These are phyloP conservation scores for Chaetops frenatus DNA, from an alignment of 2,113 vertebrate genomes.

Conservation along the genomic window DNA sequence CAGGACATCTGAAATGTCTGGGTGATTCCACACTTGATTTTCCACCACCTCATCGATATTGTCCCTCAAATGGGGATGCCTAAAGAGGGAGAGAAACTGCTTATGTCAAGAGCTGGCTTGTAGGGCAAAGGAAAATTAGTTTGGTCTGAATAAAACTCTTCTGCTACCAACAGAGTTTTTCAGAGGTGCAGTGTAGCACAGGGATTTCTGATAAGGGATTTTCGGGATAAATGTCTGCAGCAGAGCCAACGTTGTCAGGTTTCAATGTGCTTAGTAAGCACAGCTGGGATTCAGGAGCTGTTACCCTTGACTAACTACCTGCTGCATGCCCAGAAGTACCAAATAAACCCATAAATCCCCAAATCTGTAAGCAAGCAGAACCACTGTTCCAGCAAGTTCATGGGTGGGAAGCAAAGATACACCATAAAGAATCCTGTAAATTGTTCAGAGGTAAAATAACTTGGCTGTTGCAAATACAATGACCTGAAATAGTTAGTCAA, in stretches of 20 bases:
- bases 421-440: neutral
- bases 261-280: neutral
- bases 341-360: neutral
- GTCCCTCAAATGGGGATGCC: neutral
- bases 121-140: neutral
- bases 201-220: neutral
- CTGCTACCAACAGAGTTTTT: neutral
- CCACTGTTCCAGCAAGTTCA: neutral
- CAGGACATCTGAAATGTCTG: slow-evolving; percentile 16
- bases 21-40: slow-evolving; percentile 18
- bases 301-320: neutral
- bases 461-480: neutral
- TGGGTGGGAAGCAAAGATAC: neutral
- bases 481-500: neutral
- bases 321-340: neutral
- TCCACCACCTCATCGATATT: neutral
- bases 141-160: neutral
- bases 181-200: neutral
- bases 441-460: neutral
- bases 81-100: neutral
- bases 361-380: neutral
- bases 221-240: neutral
- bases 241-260: neutral
- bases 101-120: neutral
- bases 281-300: neutral